Percentiles rank a stretch among this genome's conserved stretches.
These are phyloP conservation scores for Pseudorasbora parva DNA, from an alignment of 2,113 vertebrate genomes.

Conservation along the genomic window DNA sequence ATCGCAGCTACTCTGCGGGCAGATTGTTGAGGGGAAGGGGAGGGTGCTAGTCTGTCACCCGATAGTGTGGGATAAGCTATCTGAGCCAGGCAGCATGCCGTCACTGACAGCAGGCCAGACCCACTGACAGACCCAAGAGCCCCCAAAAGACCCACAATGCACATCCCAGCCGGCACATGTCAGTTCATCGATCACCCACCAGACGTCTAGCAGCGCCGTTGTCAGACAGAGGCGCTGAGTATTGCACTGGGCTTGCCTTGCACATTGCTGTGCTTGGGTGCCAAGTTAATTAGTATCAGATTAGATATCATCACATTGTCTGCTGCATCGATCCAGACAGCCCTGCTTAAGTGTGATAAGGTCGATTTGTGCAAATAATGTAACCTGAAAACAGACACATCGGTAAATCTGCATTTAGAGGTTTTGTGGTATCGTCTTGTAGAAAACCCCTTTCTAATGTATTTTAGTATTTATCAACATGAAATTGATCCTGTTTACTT, in stretches of 20 bases:
- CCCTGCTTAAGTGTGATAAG: constrained; percentile 49
- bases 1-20: constrained; percentile 55
- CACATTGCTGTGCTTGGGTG: constrained; percentile 28
- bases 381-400: not conserved
- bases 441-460: not conserved
- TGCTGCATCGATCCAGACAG: constrained; percentile 40
- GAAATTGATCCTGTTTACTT: not conserved
- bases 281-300: constrained; percentile 55
- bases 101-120: constrained; percentile 51
- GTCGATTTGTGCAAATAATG: constrained; percentile 28
- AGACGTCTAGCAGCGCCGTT: not conserved
- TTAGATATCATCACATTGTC: constrained; percentile 53
- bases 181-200: constrained; percentile 38
- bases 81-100: constrained; percentile 51
- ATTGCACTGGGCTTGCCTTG: constrained; percentile 21
- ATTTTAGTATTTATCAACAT: not conserved
- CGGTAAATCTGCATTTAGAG: not conserved
- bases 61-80: constrained; percentile 55
- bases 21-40: constrained; percentile 66
- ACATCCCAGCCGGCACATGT: constrained; percentile 7
- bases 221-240: constrained; percentile 2
- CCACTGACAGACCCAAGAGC: constrained; percentile 37
- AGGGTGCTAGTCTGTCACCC: constrained; percentile 62
- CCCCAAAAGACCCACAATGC: constrained; percentile 31
- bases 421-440: not conserved